Conservation (phyloP, 2,797 vertebrate genomes). For the Phoebastria nigripes region DNA sequence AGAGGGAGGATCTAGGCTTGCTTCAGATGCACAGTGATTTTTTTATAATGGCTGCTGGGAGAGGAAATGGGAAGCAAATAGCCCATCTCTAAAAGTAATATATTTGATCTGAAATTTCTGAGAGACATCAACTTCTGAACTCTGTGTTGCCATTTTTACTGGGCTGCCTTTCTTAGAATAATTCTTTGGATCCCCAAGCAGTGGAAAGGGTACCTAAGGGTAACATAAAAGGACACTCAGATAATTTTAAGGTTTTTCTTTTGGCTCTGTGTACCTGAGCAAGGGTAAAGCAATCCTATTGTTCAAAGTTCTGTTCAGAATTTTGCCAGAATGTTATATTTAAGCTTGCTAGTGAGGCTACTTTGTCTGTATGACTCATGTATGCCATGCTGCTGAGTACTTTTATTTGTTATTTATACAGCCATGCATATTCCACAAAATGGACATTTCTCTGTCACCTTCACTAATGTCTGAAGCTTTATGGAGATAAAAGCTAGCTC, state of each 20-base stretch:
- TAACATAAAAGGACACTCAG: neutral
- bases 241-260: neutral
- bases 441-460: conserved; percentile 54
- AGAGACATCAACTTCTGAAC: neutral
- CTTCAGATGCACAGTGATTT: neutral
- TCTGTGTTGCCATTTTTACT: neutral
- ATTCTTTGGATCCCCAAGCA: neutral
- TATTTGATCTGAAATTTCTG: neutral
- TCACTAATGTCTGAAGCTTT: conserved; percentile 34
- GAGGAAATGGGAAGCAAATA: neutral
- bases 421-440: conserved; percentile 67
- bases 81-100: neutral
- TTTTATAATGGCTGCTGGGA: neutral
- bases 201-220: neutral
- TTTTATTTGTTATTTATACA: conserved; percentile 73
- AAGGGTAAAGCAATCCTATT: neutral
- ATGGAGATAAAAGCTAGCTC: neutral
- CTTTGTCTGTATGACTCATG: conserved; percentile 22
- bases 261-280: neutral
- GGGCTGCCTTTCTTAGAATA: neutral
- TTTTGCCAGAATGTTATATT: conserved; percentile 57
- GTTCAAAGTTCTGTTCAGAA: conserved; percentile 4
- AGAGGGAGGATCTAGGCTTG: neutral
- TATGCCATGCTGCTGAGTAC: conserved; percentile 34
- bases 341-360: conserved; percentile 38